Evolutionary conservation across 2,797 vertebrate species (phyloP).

Genomic region (Hippopotamyrus pictus): DNA sequence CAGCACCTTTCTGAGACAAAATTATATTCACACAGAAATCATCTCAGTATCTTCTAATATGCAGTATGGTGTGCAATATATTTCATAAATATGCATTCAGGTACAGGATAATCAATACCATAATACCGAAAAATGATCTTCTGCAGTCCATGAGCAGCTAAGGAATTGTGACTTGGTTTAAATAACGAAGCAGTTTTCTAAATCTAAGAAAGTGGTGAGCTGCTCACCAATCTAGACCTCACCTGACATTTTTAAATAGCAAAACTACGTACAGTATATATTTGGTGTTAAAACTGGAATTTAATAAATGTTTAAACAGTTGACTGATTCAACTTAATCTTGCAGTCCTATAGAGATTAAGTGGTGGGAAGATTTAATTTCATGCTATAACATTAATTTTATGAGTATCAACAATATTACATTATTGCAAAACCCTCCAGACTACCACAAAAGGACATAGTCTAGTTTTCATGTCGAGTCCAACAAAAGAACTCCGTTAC

Average conservation of each 20-base stretch:
- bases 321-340: background rate
- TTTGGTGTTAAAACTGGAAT: background rate
- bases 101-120: background rate
- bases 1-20: background rate
- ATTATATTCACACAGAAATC: background rate
- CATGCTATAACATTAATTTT: background rate
- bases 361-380: background rate
- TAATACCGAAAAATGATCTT: background rate
- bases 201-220: background rate
- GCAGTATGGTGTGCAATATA: background rate
- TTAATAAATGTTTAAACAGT: background rate
- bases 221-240: background rate
- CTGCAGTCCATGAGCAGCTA: background rate
- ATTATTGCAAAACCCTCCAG: background rate
- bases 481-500: background rate
- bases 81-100: background rate
- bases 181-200: background rate
- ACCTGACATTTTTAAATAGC: background rate
- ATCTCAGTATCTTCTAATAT: background rate
- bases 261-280: background rate
- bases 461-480: background rate
- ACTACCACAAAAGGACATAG: background rate
- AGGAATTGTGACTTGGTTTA: background rate
- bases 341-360: background rate
- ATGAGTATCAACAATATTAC: background rate